Conservation (phyloP, 2,113 vertebrate genomes). For the Albula goreensis region DNA sequence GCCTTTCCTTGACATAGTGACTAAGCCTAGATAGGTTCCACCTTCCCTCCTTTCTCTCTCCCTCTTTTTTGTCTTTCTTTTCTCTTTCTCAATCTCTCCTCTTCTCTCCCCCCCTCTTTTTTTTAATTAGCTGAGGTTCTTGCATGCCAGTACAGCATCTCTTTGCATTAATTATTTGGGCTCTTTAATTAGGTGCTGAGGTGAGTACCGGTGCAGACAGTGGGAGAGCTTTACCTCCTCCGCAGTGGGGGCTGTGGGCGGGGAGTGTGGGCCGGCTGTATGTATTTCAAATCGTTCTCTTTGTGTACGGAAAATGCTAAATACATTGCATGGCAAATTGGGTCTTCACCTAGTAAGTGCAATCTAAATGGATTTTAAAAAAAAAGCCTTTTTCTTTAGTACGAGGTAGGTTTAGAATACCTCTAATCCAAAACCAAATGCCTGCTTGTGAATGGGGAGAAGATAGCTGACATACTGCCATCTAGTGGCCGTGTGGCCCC, state of each 20-base stretch:
- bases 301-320: constrained; percentile 26
- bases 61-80: no score
- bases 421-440: constrained; percentile 7
- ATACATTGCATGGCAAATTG: constrained; percentile 30
- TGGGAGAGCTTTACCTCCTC: neutral
- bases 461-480: constrained; percentile 28
- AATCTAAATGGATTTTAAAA: constrained; percentile 24
- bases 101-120: constrained; percentile 11
- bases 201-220: neutral
- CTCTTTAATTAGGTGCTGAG: constrained; percentile 16
- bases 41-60: neutral
- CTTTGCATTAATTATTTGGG: constrained; percentile 25
- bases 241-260: constrained; percentile 1
- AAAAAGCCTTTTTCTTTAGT: constrained; percentile 9
- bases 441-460: neutral
- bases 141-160: neutral
- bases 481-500: constrained; percentile 23
- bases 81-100: neutral
- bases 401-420: neutral
- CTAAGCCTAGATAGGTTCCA: neutral
- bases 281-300: constrained; percentile 1
- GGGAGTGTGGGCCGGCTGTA: constrained; percentile 2
- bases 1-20: neutral
- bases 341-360: constrained; percentile 18
- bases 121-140: constrained; percentile 8